Evolutionary conservation across 2,888 invertebrate species (phyloP), one percentile per base, ranked within the genome.

Genomic region (Drosophila hamatofila): DNA sequence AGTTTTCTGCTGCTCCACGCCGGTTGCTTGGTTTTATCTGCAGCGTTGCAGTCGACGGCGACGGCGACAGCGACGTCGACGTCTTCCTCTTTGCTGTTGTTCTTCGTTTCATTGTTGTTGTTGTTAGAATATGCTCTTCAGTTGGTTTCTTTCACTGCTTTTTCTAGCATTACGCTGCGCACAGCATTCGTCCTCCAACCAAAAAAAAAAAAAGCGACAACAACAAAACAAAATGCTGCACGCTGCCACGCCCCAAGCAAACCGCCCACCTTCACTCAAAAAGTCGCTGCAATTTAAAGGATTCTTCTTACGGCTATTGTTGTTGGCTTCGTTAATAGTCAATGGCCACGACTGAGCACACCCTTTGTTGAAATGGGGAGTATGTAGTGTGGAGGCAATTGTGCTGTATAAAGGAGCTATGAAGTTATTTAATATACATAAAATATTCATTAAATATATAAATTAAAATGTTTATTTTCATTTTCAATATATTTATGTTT

Each of bases 121-220:
- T 58, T 78, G 54, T 58, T 46, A 49, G 65, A 42, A 60, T 70
- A 39, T 66, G 57, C 70, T 74, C 51, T 60, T 67, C 57, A 37
- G 69, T 64, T 58, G 44, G 61, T 62, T 80, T 81, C 64, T 85
- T 72, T 49, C 48, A 71, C 57, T 68, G 76, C 71, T 88, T 72
- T 85, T 81, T 88, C 77, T 88, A 74, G 78, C 78, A 72, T 84
- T 84, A 70, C 72, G 67, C 67, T 84, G 25, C 87, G 56, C 90
- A 84, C 81, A 58, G 48, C 78, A 90, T 90, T 84, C 84, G 84
- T 84, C 84, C 84, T 84, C 90, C 90, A 83, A 77, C 77, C 76
- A 72, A 84, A 73, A 71, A 76, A 35, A 16, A 35, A 14, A 14
- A 35, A 14, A 35, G 2, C 3, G 27, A 55, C 62, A 60, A 56